A percentile compares a stretch with the other conserved stretches of the same genome.
These are phyloP conservation scores for Oreochromis grahami DNA, from an alignment of 2,797 vertebrate species.

Conservation along the genomic window DNA sequence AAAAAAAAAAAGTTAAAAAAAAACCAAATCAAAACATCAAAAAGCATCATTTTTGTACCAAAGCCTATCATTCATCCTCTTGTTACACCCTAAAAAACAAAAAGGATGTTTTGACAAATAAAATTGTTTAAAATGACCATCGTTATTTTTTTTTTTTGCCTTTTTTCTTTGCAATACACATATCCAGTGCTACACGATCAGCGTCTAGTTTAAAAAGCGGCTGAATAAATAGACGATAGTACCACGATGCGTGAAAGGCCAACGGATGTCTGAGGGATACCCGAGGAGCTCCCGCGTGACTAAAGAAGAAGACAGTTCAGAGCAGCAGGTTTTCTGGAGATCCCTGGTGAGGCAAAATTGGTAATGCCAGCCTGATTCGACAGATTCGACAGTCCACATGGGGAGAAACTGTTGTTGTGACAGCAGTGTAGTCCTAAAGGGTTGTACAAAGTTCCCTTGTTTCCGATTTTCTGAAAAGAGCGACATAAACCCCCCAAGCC, in stretches of 20 bases:
- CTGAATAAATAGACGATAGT: slow-evolving; percentile 72
- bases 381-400: slow-evolving; percentile 16
- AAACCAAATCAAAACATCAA: slow-evolving; percentile 5
- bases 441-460: slow-evolving; percentile 2
- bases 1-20: neutral
- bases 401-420: slow-evolving; percentile 17
- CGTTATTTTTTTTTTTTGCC: neutral
- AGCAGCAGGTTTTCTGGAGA: slow-evolving; percentile 68
- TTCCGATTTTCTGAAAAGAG: slow-evolving; percentile 5
- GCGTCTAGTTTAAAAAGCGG: slow-evolving; percentile 63
- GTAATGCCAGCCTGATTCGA: slow-evolving; percentile 51
- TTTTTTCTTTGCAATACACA: slow-evolving; percentile 41
- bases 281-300: slow-evolving; percentile 29
- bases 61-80: slow-evolving; percentile 37
- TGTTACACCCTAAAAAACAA: slow-evolving; percentile 21
- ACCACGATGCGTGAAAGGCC: slow-evolving; percentile 76
- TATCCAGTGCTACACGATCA: slow-evolving; percentile 62
- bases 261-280: slow-evolving; percentile 47
- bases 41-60: slow-evolving; percentile 60
- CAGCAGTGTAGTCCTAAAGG: slow-evolving; percentile 20
- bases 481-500: neutral
- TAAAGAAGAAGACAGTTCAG: slow-evolving; percentile 54
- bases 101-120: slow-evolving; percentile 28
- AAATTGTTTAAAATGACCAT: slow-evolving; percentile 55
- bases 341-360: slow-evolving; percentile 60